Evolutionary conservation across 2,888 invertebrate genomes (phyloP).

Genomic region (Polyploca ridens): DNA sequence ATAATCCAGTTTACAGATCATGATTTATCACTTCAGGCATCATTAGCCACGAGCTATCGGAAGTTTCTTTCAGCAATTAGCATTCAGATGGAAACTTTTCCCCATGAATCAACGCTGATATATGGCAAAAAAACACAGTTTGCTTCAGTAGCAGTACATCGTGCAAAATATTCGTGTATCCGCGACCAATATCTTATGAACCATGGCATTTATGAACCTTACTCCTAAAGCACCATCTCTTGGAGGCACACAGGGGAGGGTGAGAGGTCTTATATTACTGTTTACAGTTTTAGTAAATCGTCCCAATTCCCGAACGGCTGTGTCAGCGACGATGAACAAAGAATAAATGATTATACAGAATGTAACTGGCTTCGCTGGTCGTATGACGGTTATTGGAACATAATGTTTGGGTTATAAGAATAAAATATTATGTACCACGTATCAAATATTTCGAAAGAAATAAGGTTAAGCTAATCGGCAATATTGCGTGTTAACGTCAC

Average conservation of each 20-base stretch:
- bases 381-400: constrained; percentile 7
- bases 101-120: constrained; percentile 20
- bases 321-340: constrained; percentile 38
- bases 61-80: constrained; percentile 26
- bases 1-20: constrained; percentile 30
- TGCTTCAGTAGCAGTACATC: neutral
- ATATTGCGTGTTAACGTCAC: neutral
- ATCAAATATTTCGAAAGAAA: neutral
- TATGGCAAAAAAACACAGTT: neutral
- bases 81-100: constrained; percentile 24
- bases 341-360: constrained; percentile 38
- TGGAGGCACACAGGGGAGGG: constrained; percentile 1
- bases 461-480: neutral
- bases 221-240: neutral
- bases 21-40: constrained; percentile 28
- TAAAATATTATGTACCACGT: neutral
- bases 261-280: constrained; percentile 31
- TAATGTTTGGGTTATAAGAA: neutral
- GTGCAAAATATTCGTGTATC: neutral
- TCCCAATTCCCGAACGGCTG: constrained; percentile 37
- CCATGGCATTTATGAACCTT: neutral
- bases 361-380: constrained; percentile 18
- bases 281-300: constrained; percentile 34
- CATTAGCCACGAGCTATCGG: constrained; percentile 23
- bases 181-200: neutral